Evolutionary conservation across 2,888 invertebrate species (phyloP).

Genomic region (Drepanosiphum platanoidis): DNA sequence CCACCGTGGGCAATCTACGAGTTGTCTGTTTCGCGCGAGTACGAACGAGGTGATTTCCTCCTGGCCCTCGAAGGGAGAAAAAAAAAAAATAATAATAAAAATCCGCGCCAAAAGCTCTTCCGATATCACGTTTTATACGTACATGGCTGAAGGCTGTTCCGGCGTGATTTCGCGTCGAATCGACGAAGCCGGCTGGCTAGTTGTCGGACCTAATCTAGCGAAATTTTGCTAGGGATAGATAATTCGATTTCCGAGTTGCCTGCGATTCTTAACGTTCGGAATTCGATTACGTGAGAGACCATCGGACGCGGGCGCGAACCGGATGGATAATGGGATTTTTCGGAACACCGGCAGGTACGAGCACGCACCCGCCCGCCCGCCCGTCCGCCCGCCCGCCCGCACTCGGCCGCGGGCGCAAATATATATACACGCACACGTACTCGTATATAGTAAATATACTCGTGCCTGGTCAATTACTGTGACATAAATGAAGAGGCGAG

Average conservation of each 20-base stretch:
- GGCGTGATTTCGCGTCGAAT: slow-evolving; percentile 34
- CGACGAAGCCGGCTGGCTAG: neutral
- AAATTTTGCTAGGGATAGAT: neutral
- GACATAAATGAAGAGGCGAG: neutral
- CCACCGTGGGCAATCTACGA: neutral
- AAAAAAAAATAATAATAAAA: too few relatives aligned
- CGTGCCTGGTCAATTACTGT: neutral
- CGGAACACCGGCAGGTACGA: neutral
- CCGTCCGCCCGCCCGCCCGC: too few relatives aligned
- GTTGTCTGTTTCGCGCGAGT: neutral
- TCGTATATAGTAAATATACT: neutral
- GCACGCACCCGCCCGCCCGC: too few relatives aligned
- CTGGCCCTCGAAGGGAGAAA: too few relatives aligned
- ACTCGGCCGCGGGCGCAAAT: too few relatives aligned
- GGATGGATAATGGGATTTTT: slow-evolving; percentile 6
- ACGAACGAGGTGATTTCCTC: neutral
- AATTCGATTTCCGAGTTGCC: slow-evolving; percentile 39
- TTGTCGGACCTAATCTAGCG: neutral
- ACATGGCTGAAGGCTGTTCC: slow-evolving; percentile 2
- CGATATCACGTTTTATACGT: slow-evolving; percentile 34
- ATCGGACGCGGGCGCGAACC: neutral
- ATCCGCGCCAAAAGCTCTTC: neutral
- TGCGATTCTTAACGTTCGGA: slow-evolving; percentile 13
- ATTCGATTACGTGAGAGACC: slow-evolving; percentile 31
- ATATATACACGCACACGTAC: neutral